These are phyloP conservation scores for Fukomys damarensis DNA, from an alignment of 2,113 vertebrate species.

Conservation along the genomic window DNA sequence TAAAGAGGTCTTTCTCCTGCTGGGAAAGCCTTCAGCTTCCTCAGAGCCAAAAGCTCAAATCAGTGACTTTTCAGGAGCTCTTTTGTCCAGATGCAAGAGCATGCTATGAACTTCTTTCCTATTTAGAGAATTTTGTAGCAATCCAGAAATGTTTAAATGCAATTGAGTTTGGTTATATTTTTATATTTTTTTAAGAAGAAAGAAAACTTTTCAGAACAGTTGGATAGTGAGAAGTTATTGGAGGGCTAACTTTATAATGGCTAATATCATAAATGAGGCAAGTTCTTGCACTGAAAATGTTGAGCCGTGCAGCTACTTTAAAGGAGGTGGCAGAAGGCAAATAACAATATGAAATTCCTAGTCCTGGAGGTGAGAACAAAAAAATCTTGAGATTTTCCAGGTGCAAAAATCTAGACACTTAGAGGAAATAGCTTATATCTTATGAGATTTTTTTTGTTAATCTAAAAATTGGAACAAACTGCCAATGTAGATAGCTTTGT, in stretches of 20 bases:
- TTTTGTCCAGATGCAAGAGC: constrained; percentile 56
- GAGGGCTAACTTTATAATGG: not conserved
- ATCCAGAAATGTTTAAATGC: not conserved
- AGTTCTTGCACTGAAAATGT: constrained; percentile 25
- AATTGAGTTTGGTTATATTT: constrained; percentile 45
- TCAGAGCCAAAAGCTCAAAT: constrained; percentile 33
- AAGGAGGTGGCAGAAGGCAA: not conserved
- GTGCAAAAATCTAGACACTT: not conserved
- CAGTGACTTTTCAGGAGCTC: constrained; percentile 21
- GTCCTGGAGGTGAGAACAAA: not conserved
- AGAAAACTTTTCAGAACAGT: constrained; percentile 20
- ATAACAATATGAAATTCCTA: not conserved
- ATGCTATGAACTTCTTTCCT: not conserved
- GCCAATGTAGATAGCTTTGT: not conserved
- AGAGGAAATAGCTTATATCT: not conserved
- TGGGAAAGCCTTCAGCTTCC: constrained; percentile 47
- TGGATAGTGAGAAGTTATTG: constrained; percentile 22
- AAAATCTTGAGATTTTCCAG: not conserved
- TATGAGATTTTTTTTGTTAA: not conserved
- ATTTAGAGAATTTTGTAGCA: not conserved
- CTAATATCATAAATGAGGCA: not conserved
- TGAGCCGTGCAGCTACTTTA: not conserved
- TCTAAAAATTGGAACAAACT: constrained; percentile 52
- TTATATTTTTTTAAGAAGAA: constrained; percentile 22
- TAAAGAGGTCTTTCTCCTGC: constrained; percentile 43